These are phyloP conservation scores for Dromas ardeola DNA, from an alignment of 2,113 vertebrate species.

Conservation along the genomic window DNA sequence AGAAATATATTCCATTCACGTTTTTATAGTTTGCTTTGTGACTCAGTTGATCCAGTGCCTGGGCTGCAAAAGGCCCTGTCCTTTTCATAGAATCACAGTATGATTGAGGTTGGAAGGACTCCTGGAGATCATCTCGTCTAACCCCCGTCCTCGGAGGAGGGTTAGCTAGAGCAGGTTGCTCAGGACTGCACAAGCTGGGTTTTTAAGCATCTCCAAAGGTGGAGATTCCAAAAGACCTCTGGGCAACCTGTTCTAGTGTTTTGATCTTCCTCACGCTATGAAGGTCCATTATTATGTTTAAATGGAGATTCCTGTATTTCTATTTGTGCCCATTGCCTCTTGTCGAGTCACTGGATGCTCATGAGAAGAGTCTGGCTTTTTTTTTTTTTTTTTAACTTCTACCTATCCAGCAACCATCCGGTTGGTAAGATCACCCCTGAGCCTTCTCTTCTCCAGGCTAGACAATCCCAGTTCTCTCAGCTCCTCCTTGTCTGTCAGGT, in stretches of 20 bases:
- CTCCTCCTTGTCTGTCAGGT: neutral
- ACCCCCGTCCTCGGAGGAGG: neutral
- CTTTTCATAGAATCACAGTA: neutral
- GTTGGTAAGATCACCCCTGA: neutral
- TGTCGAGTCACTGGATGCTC: neutral
- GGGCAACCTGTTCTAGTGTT: neutral
- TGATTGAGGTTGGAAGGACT: neutral
- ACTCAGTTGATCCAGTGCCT: conserved; percentile 38
- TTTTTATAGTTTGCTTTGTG: conserved; percentile 61
- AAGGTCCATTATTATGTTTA: neutral
- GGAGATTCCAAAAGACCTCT: neutral
- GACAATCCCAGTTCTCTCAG: neutral
- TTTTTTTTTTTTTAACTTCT: neutral
- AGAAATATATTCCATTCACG: conserved; percentile 44
- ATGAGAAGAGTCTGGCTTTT: neutral
- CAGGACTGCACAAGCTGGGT: neutral
- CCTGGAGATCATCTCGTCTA: neutral
- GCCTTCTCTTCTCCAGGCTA: neutral
- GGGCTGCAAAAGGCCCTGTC: conserved; percentile 15
- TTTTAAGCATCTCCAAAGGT: neutral
- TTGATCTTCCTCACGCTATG: neutral
- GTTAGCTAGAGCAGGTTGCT: neutral
- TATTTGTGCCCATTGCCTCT: neutral
- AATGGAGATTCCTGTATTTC: neutral
- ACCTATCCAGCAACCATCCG: neutral